Percentiles rank a stretch among this genome's conserved stretches.
These are phyloP conservation scores for Cabera pusaria DNA, from an alignment of 2,888 invertebrate species.

Conservation along the genomic window DNA sequence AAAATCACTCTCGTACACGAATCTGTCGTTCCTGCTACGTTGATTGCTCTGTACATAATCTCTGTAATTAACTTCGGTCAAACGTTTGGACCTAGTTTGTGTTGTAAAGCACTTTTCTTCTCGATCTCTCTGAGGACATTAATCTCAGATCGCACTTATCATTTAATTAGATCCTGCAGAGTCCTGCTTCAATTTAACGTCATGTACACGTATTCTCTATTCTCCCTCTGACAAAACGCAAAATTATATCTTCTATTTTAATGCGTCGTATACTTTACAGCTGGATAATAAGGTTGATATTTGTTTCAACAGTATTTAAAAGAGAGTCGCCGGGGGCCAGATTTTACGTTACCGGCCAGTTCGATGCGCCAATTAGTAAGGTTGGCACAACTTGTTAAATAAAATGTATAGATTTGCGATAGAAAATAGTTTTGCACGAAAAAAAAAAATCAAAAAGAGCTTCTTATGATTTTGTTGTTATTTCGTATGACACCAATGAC, in stretches of 20 bases:
- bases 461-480: too few species aligned
- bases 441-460: too few species aligned
- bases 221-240: conserved; percentile 51
- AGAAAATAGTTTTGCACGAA: too few species aligned
- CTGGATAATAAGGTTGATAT: conserved; percentile 28
- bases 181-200: conserved; percentile 81
- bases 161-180: conserved; percentile 81
- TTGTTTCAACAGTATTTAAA: conserved; percentile 26
- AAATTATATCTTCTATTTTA: conserved; percentile 14
- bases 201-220: conserved; percentile 82
- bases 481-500: too few species aligned
- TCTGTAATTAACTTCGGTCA: conserved; percentile 31
- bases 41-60: too few species aligned
- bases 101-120: conserved; percentile 42
- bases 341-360: conserved; percentile 63
- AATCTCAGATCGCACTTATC: conserved; percentile 79
- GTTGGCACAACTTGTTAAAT: too few species aligned
- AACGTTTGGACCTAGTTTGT: conserved; percentile 29
- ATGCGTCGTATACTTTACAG: too few species aligned
- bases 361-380: conserved; percentile 69
- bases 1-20: too few species aligned
- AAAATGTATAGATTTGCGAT: too few species aligned
- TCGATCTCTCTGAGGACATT: conserved; percentile 69
- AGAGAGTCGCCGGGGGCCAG: conserved; percentile 16
- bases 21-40: too few species aligned